Evolutionary conservation across 2,797 vertebrate species (phyloP).

Genomic region (Anguilla anguilla): DNA sequence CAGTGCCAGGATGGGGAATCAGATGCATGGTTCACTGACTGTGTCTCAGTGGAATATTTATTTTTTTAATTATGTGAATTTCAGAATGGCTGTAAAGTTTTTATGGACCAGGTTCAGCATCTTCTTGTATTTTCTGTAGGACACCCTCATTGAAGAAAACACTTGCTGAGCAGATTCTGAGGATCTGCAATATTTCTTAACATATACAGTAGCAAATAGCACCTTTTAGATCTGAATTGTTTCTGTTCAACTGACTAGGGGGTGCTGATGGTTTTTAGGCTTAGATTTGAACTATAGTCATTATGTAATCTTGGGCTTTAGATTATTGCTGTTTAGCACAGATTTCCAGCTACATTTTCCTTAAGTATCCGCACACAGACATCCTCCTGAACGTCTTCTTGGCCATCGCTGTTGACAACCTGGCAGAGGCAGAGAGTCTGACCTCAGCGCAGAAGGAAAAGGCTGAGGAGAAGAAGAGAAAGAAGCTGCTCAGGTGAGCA

Average conservation of each 20-base stretch:
- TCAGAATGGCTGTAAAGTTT: not conserved
- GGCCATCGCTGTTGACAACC: conserved; percentile 91
- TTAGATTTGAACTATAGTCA: not conserved
- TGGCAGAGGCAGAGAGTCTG: conserved; percentile 89
- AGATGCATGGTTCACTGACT: no score
- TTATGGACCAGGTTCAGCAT: not conserved
- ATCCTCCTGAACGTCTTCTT: conserved; percentile 93
- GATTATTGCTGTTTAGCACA: not conserved
- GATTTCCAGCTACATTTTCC: conserved; percentile 32
- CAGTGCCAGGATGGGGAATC: no score
- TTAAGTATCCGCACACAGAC: conserved; percentile 68
- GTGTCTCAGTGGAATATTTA: not conserved
- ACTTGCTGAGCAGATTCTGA: no score
- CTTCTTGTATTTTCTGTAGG: not conserved
- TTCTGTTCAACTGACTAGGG: not conserved
- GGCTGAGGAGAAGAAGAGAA: conserved; percentile 84
- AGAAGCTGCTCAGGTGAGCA: conserved; percentile 82
- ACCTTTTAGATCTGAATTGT: not conserved
- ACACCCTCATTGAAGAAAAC: not conserved
- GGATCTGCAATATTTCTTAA: not conserved
- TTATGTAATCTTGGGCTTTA: not conserved
- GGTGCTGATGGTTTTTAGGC: not conserved
- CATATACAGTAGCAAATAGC: not conserved
- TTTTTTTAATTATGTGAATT: not conserved
- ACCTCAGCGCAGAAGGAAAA: conserved; percentile 92